These are phyloP conservation scores for Drosophila dives DNA, from an alignment of 2,888 invertebrate genomes.

Conservation along the genomic window DNA sequence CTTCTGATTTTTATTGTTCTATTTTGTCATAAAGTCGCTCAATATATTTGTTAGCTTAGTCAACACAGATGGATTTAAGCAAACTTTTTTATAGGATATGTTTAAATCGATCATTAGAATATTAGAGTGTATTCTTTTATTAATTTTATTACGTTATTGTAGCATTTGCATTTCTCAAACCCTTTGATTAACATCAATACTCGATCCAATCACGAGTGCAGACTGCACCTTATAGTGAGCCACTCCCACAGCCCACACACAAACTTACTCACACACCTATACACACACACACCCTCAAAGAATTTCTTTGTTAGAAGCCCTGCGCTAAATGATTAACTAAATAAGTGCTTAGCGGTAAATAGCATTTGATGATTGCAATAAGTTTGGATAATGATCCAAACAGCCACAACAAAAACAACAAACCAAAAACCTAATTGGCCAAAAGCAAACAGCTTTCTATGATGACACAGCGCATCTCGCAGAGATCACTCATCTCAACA, in stretches of 20 bases:
- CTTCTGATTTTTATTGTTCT: not conserved
- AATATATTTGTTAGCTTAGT: too few relatives aligned
- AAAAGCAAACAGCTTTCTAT: slow-evolving; percentile 60
- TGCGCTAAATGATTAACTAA: slow-evolving; percentile 64
- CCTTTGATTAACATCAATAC: slow-evolving; percentile 4
- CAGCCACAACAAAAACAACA: slow-evolving; percentile 7
- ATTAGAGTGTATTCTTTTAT: not conserved
- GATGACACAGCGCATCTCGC: slow-evolving; percentile 54
- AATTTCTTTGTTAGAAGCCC: slow-evolving; percentile 38
- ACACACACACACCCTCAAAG: not conserved
- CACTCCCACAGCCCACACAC: slow-evolving; percentile 17
- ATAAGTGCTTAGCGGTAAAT: slow-evolving; percentile 38
- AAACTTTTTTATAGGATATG: not conserved
- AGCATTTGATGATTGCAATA: slow-evolving; percentile 21
- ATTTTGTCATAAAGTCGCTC: not conserved
- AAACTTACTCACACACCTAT: slow-evolving; percentile 19
- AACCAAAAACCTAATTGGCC: slow-evolving; percentile 28
- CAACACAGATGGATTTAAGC: too few relatives aligned
- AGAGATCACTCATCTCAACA: slow-evolving; percentile 36
- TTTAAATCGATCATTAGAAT: not conserved
- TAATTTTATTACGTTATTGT: not conserved
- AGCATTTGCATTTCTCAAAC: slow-evolving; percentile 23
- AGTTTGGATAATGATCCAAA: slow-evolving; percentile 27
- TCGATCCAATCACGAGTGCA: slow-evolving; percentile 17
- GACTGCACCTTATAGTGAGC: slow-evolving; percentile 30